phyloP scores from a whole-genome alignment of 2,888 invertebrate genomes.

The Mythimna vitellina region DNA sequence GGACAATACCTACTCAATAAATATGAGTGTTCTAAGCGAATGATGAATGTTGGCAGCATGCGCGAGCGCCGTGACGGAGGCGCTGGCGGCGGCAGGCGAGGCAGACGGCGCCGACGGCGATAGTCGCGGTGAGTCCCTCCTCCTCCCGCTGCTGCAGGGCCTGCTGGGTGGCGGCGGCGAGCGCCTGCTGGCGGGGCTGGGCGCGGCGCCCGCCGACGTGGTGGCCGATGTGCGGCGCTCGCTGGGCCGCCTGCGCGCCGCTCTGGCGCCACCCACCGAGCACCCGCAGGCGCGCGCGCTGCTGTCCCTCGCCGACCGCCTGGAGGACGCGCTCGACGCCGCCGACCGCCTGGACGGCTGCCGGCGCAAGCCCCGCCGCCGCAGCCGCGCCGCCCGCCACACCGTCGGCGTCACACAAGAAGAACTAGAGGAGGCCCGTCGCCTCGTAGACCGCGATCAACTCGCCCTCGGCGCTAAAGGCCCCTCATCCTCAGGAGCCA shows the following conservation, averaged over 20 bases:
- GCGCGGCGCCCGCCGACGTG: slow-evolving; percentile 91
- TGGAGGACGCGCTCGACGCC: slow-evolving; percentile 91
- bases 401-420: slow-evolving; percentile 96
- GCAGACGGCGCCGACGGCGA: slow-evolving; percentile 65
- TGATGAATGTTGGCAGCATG: slow-evolving; percentile 76
- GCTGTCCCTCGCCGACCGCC: slow-evolving; percentile 92
- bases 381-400: slow-evolving; percentile 93
- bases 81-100: slow-evolving; percentile 83
- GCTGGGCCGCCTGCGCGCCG: slow-evolving; percentile 93
- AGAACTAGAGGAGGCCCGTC: slow-evolving; percentile 94
- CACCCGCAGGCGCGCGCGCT: slow-evolving; percentile 91
- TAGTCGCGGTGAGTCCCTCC: slow-evolving; percentile 94
- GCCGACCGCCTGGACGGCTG: slow-evolving; percentile 83
- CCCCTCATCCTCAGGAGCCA: slow-evolving; percentile 71
- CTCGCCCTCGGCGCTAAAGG: slow-evolving; percentile 71
- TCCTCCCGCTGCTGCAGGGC: slow-evolving; percentile 93
- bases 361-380: slow-evolving; percentile 87
- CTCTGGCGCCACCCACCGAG: slow-evolving; percentile 91
- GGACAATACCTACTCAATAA: not conserved
- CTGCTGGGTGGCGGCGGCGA: slow-evolving; percentile 90
- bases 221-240: slow-evolving; percentile 95
- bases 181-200: slow-evolving; percentile 83
- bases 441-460: slow-evolving; percentile 91
- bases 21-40: not conserved
- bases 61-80: slow-evolving; percentile 86